Percentiles rank a stretch among this genome's conserved stretches.
These are phyloP conservation scores for Malurus elegans DNA, from an alignment of 2,113 vertebrate species.

Conservation along the genomic window DNA sequence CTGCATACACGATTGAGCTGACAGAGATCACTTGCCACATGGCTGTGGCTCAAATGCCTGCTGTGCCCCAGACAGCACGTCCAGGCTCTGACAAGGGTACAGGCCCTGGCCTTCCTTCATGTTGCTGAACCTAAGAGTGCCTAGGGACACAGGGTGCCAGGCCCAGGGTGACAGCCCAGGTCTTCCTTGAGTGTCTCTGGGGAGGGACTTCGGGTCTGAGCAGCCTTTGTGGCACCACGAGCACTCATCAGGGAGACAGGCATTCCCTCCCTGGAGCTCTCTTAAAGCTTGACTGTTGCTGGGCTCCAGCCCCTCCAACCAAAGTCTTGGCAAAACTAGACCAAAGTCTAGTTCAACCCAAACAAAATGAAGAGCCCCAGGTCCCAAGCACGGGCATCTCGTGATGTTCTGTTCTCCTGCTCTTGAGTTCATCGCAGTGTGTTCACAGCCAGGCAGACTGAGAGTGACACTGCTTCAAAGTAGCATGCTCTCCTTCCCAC, in stretches of 20 bases:
- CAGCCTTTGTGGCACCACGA: neutral
- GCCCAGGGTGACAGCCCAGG: neutral
- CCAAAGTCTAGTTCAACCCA: neutral
- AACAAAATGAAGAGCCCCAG: neutral
- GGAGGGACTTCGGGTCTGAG: neutral
- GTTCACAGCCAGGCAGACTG: neutral
- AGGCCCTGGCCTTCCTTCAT: neutral
- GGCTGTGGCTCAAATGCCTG: neutral
- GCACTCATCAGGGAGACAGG: neutral
- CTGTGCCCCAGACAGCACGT: neutral
- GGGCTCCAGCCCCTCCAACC: neutral
- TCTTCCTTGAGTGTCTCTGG: neutral
- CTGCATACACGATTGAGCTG: neutral
- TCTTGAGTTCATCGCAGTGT: neutral
- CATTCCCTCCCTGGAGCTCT: neutral
- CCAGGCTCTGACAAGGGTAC: neutral
- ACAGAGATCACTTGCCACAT: neutral
- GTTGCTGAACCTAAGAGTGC: neutral
- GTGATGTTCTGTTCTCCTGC: neutral
- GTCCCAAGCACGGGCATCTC: neutral
- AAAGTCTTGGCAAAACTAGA: neutral
- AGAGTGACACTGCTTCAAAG: constrained; percentile 18
- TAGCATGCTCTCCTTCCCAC: neutral
- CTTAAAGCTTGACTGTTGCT: neutral
- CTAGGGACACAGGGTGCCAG: neutral